Evolutionary conservation across 2,888 invertebrate species (phyloP), one percentile per base, ranked within the genome.

Genomic region (Disparrhopalites patrizii): DNA sequence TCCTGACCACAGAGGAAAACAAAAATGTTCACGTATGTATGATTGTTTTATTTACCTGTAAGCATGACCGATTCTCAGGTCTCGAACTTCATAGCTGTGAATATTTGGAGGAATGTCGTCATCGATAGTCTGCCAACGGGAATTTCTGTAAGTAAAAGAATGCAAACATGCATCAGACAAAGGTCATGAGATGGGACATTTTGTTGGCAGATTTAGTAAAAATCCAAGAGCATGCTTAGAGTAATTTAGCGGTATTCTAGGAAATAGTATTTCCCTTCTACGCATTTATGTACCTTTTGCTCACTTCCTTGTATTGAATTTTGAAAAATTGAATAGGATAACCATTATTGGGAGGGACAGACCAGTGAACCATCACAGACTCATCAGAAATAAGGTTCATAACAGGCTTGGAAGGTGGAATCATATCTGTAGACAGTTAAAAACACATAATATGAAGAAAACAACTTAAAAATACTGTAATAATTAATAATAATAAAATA

Each of bases 311-410:
- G 65, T 76, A 78, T 69, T 92, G 91, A 2, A 91, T 88, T 81
- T 93, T 93, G 79, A 93, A 96, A 79, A 94, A 94, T 74, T 85
- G 84, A 75, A 96, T 93, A 0, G 87, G 84, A 25, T 95, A 80
- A 0, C 94, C 94, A 54, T 86, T 86, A 51, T 61, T 91, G 25
- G 85, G 83, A 0, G 90, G 88, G 0, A 93, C 90, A 15, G 84
- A 83, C 96, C 96, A 97, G 31, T 92, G 85, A 13, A 96, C 88
- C 89, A 94, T 93, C 0, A 95, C 95, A 10, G 93, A 90, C 51
- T 90, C 87, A 76, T 96, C 94, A 0, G 90, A 88, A 57, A 94
- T 81, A 27, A 93, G 85, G 0, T 91, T 90, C 43, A 97, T 88
- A 75, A 88, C 90, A 0, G 96, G 96, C 23, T 86, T 86, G 1